Base-by-base conservation (phyloP, 2,113 vertebrate genomes). In the Megaceryle maxima region DNA sequence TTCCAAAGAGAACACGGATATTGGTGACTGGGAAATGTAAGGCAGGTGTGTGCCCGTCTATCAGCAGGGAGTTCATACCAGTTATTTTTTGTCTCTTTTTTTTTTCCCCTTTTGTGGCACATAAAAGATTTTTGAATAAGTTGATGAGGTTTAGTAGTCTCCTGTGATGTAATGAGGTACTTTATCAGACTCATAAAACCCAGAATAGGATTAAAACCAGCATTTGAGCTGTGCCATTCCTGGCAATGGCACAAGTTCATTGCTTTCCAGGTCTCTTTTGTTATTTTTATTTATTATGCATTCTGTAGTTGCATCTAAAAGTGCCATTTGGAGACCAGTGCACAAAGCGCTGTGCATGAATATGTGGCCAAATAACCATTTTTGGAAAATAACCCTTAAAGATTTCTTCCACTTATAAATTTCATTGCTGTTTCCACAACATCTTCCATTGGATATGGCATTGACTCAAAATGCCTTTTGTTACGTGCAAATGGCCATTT, bases 231-330 rank as follows among this genome's bases (percentile, higher is more conserved):
- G 83, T 29, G 60, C 29, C 9, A 22, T 88, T 97, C 68, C 70
- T 94, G 92, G 95, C 90, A 86, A 25, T 18, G 68, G 43, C 68
- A 90, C 88, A 88, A 84, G 8, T 72, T 87, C 29, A 44, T 64
- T 57, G 68, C 73, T 87, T 96, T 96, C 79, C 88, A 96, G 83
- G 60, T 88, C 83, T 88, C 80, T 64, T 86, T 55, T 81, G 60
- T 90, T 95, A 90, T 87, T 88, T 81, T 96, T 92, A 84, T 95
- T 93, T 94, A 90, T 96, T 82, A 51, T 82, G 48, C 39, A 28
- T 46, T 33, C 28, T 67, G 60, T 57, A 84, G 76, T 26, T 75
- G 56, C 60, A 44, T 51, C 79, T 90, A 25, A 39, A 95, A 94
- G 37, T 77, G 69, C 35, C 60, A 60, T 81, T 94, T 63, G 50